Evolutionary conservation across 2,113 vertebrate genomes (phyloP).

Genomic region (Mastomys coucha): DNA sequence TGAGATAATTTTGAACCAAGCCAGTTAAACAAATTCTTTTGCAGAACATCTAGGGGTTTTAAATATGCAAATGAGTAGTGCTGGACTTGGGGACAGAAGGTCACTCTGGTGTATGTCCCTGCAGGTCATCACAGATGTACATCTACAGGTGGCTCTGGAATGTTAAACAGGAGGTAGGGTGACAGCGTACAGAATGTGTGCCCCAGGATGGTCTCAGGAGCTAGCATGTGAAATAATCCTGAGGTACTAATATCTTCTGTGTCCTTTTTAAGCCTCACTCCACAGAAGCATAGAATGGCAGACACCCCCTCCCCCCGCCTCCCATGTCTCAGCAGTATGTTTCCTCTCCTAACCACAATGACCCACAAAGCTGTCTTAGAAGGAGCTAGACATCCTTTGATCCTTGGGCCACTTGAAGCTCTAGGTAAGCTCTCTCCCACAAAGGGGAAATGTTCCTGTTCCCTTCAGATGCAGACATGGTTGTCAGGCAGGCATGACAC

Average conservation of each 20-base stretch:
- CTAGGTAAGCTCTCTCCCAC: neutral
- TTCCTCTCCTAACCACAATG: neutral
- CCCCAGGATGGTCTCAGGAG: neutral
- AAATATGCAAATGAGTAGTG: neutral
- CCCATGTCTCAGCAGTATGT: neutral
- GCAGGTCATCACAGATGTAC: too few species aligned
- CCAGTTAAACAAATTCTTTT: neutral
- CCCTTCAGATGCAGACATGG: fast-evolving
- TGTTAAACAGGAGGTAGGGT: neutral
- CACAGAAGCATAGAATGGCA: neutral
- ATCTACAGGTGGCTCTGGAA: neutral
- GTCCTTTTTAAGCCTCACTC: neutral
- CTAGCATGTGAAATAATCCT: neutral
- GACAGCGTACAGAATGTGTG: fast-evolving
- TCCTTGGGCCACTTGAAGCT: neutral
- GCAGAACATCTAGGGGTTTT: slow-evolving; percentile 49
- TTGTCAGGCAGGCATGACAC: too few species aligned
- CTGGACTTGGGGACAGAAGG: neutral
- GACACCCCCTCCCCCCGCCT: neutral
- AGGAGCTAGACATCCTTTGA: neutral
- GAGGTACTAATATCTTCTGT: neutral
- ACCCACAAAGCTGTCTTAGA: neutral
- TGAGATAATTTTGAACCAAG: neutral
- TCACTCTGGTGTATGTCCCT: neutral
- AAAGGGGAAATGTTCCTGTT: neutral